A percentile compares a stretch with the other conserved stretches of the same genome.
Evolutionary conservation across 2,888 invertebrate species (phyloP).

Genomic region (Drosophila suboccidentalis): DNA sequence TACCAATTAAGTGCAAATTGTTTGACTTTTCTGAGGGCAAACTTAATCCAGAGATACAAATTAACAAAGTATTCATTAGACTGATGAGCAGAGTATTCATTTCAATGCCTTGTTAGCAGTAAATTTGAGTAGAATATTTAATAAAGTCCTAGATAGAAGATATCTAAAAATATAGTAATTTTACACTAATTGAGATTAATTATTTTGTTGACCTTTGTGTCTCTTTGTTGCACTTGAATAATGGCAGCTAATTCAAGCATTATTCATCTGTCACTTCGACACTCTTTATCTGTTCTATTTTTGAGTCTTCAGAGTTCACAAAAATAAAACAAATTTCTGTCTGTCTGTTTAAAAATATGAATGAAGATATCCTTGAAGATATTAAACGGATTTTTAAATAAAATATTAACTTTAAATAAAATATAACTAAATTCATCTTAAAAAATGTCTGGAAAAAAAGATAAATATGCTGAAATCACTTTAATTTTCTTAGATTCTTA

Average conservation of each 20-base stretch:
- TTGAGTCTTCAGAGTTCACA: background rate
- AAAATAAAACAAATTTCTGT: background rate
- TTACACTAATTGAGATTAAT: background rate
- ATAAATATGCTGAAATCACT: too few species aligned
- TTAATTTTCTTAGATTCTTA: background rate
- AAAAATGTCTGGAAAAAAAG: too few species aligned
- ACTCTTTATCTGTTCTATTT: constrained; percentile 16
- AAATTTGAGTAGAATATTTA: constrained; percentile 1
- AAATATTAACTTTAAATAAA: too few species aligned
- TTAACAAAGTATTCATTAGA: constrained; percentile 24
- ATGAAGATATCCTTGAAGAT: too few species aligned
- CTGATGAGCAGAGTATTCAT: background rate
- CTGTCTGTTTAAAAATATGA: background rate
- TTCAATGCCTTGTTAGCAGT: background rate
- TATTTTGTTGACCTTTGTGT: background rate
- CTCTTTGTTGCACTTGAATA: background rate
- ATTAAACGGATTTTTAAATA: too few species aligned
- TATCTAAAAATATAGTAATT: background rate
- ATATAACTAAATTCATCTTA: too few species aligned
- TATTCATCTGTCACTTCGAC: constrained; percentile 1
- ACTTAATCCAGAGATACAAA: constrained; percentile 24
- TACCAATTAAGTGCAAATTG: constrained; percentile 64
- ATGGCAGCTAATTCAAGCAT: background rate
- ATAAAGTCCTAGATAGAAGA: background rate
- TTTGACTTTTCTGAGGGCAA: constrained; percentile 14